Percentiles rank a stretch among this genome's conserved stretches.
Conservation (phyloP, 2,888 invertebrate genomes). For the Eupithecia abbreviata region DNA sequence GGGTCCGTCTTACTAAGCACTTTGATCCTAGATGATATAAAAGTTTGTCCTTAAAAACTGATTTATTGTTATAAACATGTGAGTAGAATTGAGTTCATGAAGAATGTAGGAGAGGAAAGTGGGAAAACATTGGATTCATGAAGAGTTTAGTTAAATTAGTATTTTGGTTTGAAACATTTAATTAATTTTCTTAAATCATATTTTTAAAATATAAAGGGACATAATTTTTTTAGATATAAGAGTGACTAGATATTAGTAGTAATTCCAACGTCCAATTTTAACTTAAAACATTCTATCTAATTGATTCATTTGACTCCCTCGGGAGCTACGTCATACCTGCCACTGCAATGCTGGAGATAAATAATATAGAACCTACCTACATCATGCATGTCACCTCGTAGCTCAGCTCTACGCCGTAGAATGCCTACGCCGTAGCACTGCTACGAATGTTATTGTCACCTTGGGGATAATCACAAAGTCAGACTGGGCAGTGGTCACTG, state of each 20-base stretch:
- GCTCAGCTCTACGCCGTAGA: constrained; percentile 17
- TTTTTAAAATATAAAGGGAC: not conserved
- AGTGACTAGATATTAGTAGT: not conserved
- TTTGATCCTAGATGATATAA: too few relatives aligned
- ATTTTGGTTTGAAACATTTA: not conserved
- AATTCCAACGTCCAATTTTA: not conserved
- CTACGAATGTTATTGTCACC: constrained; percentile 19
- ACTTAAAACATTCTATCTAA: not conserved
- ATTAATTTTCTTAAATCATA: not conserved
- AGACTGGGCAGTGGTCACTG: constrained; percentile 10
- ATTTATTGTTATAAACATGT: too few relatives aligned
- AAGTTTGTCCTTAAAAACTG: too few relatives aligned
- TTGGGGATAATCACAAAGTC: constrained; percentile 17
- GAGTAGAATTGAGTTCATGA: not conserved
- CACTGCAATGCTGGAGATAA: constrained; percentile 32
- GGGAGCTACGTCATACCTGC: constrained; percentile 3
- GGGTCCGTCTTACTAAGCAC: too few relatives aligned
- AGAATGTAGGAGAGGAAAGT: not conserved
- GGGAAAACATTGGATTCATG: not conserved
- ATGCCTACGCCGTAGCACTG: constrained; percentile 13
- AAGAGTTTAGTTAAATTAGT: not conserved
- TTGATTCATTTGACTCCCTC: not conserved
- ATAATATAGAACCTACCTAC: constrained; percentile 24
- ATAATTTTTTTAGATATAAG: not conserved
- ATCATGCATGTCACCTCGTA: constrained; percentile 5